Evolutionary conservation across 2,888 invertebrate genomes (phyloP).

Genomic region (Blera fallax): DNA sequence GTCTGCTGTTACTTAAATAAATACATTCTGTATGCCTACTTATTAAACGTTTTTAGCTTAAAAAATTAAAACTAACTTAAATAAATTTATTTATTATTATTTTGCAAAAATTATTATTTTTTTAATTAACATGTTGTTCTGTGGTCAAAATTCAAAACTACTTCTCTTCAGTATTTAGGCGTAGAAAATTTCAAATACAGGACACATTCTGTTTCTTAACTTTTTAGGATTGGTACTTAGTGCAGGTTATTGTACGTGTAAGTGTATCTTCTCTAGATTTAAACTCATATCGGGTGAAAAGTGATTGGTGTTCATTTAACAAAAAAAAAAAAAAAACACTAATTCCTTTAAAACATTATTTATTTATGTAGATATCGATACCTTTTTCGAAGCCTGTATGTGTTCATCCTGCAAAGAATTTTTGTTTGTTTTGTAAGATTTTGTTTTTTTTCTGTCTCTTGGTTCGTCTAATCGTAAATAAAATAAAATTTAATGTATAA

Average conservation of each 20-base stretch:
- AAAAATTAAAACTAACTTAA: too few species aligned
- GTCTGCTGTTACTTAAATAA: too few species aligned
- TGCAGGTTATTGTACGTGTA: not conserved
- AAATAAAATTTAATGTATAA: slow-evolving; percentile 22
- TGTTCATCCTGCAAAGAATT: slow-evolving; percentile 69
- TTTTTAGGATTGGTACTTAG: not conserved
- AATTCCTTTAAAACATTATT: not conserved
- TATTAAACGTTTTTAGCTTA: too few species aligned
- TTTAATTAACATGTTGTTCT: too few species aligned
- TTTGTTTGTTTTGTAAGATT: slow-evolving; percentile 24
- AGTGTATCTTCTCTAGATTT: not conserved
- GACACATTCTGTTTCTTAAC: not conserved
- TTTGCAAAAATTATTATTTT: not conserved
- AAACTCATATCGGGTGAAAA: not conserved
- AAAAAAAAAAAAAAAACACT: not conserved
- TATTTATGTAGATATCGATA: slow-evolving; percentile 32
- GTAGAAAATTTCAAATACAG: not conserved
- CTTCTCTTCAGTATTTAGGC: not conserved
- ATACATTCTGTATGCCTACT: too few species aligned
- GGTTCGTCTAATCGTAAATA: slow-evolving; percentile 22
- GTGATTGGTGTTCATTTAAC: not conserved
- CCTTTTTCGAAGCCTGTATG: slow-evolving; percentile 67
- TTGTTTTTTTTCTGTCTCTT: slow-evolving; percentile 6
- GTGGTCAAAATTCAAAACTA: too few species aligned
- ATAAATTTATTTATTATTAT: not conserved